Percentiles rank a stretch among this genome's conserved stretches.
phyloP scores from a whole-genome alignment of 2,888 invertebrate species.

The Plemyria rubiginata region DNA sequence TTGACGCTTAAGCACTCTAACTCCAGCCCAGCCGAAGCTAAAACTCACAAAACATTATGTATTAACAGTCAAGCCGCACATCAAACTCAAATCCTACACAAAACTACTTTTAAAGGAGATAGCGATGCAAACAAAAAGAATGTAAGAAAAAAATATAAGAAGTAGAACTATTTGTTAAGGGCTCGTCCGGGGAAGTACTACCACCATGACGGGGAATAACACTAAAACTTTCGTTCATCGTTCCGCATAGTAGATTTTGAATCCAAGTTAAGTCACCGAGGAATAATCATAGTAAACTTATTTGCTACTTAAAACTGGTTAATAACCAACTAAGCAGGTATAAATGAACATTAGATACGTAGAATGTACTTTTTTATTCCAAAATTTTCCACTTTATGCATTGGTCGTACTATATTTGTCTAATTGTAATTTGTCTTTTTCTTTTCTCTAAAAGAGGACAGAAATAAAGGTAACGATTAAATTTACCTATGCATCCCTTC shows the following conservation, averaged over 20 bases:
- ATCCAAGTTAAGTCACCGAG: too few relatives aligned
- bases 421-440: constrained; percentile 29
- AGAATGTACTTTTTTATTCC: not conserved
- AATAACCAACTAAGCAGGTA: too few relatives aligned
- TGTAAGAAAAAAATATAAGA: too few relatives aligned
- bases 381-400: constrained; percentile 14
- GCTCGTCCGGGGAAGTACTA: too few relatives aligned
- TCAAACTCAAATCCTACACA: not conserved
- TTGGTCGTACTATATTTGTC: constrained; percentile 23
- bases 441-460: constrained; percentile 36
- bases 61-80: constrained; percentile 27
- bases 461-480: constrained; percentile 32
- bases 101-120: not conserved
- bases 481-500: constrained; percentile 26
- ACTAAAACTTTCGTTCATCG: too few relatives aligned
- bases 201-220: too few relatives aligned
- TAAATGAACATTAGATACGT: too few relatives aligned
- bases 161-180: too few relatives aligned
- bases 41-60: constrained; percentile 20
- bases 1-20: constrained; percentile 22
- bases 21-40: constrained; percentile 9
- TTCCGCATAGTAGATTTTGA: too few relatives aligned
- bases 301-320: too few relatives aligned
- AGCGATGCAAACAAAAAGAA: not conserved
- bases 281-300: too few relatives aligned